Percentiles rank a stretch among this genome's conserved stretches.
These are phyloP conservation scores for Lysiphlebus fabarum DNA, from an alignment of 1,140 invertebrate genomes.

Conservation along the genomic window DNA sequence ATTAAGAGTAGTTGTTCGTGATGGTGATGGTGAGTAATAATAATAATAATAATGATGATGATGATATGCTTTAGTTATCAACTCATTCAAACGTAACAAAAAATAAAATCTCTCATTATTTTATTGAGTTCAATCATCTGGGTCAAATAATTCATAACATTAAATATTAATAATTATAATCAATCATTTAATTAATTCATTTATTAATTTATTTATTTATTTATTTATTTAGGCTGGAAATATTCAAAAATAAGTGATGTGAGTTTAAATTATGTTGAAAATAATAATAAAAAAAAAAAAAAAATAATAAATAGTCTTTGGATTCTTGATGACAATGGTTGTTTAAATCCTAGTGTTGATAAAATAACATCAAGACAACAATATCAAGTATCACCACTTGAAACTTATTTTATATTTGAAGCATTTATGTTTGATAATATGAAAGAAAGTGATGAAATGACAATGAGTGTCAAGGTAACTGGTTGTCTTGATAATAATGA, in stretches of 20 bases:
- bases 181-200: background rate
- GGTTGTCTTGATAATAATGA: slow-evolving; percentile 63
- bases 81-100: background rate
- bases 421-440: slow-evolving; percentile 70
- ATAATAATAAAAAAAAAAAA: slow-evolving; percentile 30
- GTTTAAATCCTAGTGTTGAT: slow-evolving; percentile 59
- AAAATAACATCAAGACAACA: slow-evolving; percentile 58
- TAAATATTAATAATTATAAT: background rate
- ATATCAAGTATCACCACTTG: slow-evolving; percentile 48
- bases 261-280: slow-evolving; percentile 52
- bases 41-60: background rate
- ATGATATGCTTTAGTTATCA: background rate
- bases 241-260: slow-evolving; percentile 62
- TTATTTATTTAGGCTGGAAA: slow-evolving; percentile 58
- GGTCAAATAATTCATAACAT: too few species aligned
- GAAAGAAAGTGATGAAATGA: slow-evolving; percentile 61
- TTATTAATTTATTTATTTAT: slow-evolving; percentile 6
- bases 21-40: slow-evolving; percentile 59
- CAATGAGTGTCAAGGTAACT: slow-evolving; percentile 60
- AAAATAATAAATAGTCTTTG: slow-evolving; percentile 48
- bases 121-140: background rate
- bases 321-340: slow-evolving; percentile 59
- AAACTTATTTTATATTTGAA: slow-evolving; percentile 59
- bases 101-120: too few species aligned
- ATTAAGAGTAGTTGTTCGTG: slow-evolving; percentile 59